Percentiles rank a stretch among this genome's conserved stretches.
phyloP scores from a whole-genome alignment of 1,140 invertebrate species.

The Thaumetopoea pityocampa region DNA sequence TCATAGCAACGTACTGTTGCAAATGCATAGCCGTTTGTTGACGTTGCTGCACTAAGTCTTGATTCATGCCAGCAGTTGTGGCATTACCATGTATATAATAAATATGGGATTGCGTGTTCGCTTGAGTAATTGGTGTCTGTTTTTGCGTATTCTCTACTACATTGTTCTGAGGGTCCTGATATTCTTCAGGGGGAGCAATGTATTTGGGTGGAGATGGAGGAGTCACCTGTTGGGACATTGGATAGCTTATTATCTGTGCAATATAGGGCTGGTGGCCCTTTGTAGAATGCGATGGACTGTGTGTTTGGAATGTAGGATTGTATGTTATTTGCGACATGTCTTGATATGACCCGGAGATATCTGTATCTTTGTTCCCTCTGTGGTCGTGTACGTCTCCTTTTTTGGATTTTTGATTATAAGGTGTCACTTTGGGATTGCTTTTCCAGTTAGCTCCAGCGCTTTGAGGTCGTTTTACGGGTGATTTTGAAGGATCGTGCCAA shows the following conservation, averaged over 20 bases:
- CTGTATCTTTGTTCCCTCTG: conserved; percentile 51
- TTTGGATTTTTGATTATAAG: conserved; percentile 61
- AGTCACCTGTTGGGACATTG: conserved; percentile 67
- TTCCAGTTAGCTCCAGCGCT: conserved; percentile 66
- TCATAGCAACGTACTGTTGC: conserved; percentile 74
- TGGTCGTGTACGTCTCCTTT: conserved; percentile 60
- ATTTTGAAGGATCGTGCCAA: conserved; percentile 60
- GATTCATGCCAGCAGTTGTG: conserved; percentile 31
- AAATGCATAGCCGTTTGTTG: conserved; percentile 71
- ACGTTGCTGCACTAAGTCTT: conserved; percentile 59
- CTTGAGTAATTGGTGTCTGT: conserved; percentile 37
- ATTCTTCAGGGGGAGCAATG: conserved; percentile 67
- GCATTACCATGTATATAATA: conserved; percentile 69
- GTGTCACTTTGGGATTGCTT: conserved; percentile 61
- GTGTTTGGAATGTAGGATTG: conserved; percentile 75
- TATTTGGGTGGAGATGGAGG: conserved; percentile 63
- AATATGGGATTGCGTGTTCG: conserved; percentile 56
- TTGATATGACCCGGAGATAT: conserved; percentile 42
- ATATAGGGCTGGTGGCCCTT: conserved; percentile 68
- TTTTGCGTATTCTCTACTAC: conserved; percentile 50
- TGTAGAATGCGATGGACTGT: conserved; percentile 66
- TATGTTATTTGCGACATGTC: conserved; percentile 71
- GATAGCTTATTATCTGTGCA: conserved; percentile 70
- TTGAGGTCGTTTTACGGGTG: conserved; percentile 65
- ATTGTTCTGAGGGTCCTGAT: conserved; percentile 63